These are phyloP conservation scores for Acanthopleura granulata DNA, from an alignment of 2,888 invertebrate species.

Conservation along the genomic window DNA sequence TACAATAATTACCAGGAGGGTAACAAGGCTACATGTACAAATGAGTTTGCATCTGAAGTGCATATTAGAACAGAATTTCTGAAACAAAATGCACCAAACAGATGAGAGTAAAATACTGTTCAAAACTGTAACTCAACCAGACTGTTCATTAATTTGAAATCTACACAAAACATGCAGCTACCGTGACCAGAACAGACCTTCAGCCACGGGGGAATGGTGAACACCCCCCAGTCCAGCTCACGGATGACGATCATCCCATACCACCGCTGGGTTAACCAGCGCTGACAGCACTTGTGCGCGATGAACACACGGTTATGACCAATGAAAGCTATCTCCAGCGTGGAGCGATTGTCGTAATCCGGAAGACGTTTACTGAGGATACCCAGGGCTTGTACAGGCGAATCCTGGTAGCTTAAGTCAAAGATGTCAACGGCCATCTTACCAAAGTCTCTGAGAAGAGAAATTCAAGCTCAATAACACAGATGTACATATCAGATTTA, in stretches of 20 bases:
- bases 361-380: conserved; percentile 64
- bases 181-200: conserved; percentile 49
- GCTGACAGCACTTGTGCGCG: conserved; percentile 72
- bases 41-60: too few relatives aligned
- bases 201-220: conserved; percentile 63
- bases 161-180: too few relatives aligned
- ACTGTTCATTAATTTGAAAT: too few relatives aligned
- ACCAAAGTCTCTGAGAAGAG: conserved; percentile 61
- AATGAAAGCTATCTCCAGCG: conserved; percentile 68
- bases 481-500: too few relatives aligned
- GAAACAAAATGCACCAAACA: too few relatives aligned
- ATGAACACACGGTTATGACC: conserved; percentile 69
- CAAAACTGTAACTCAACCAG: too few relatives aligned
- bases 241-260: conserved; percentile 66
- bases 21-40: too few relatives aligned
- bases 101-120: too few relatives aligned
- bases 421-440: conserved; percentile 65
- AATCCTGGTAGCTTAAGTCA: conserved; percentile 61
- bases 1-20: too few relatives aligned
- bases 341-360: conserved; percentile 67
- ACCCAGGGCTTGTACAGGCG: conserved; percentile 62
- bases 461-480: background rate
- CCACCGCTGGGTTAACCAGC: conserved; percentile 71
- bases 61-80: too few relatives aligned
- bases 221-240: conserved; percentile 63